Base-by-base conservation (phyloP, 2,797 vertebrate species). In the Phrynocephalus vlangalii region DNA sequence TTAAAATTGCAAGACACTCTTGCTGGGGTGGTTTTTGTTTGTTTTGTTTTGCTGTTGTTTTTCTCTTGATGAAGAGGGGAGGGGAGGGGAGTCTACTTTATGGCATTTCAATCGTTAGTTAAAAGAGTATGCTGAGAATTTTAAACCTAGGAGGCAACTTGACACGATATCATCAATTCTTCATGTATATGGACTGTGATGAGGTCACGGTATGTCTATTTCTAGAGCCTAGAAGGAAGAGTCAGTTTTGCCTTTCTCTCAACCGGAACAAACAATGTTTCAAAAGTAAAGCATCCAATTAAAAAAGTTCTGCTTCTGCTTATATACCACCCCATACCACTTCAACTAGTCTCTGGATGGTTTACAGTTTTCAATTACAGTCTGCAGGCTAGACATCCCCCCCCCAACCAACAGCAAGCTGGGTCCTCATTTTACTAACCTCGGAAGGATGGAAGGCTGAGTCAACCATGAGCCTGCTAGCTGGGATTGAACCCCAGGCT, bases 1-100 rank as follows among this genome's bases (percentile, higher is more conserved):
- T 66, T 2, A 10, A 71, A 84, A 84, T 90, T 87, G 79, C 81
- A 79, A 44, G 88, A 33, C 67, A 24, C 48, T 91, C 4, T 56
- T 73, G 33, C 78, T 72, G 66, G 26, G 10, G 2, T 56, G 38
- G 38, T 38, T 38, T 38, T 38, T 38, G 38, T 38, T 38, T 38
- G 38, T 38, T 38, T 38, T 38, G 38, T 38, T 38, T 38, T 38
- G 38, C 38, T 38, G 38, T 38, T 38, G 38, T 38, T 30, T 60
- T 28, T 48, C 84, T 79, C 2, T 15, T 52, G 63, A 24, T 80
- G 26, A 1, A 83, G 85, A 86, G 33, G 10, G 77, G 28, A 79
- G 67, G 0, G 77, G 28, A 78, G 67, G 0, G 18, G 84, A 89
- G 30, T 85, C 0, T 0, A 33, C 84, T 73, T 38, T 82, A 28